Base-by-base conservation (phyloP, 1,140 invertebrate genomes). In the Zaprionus tsacasi region DNA sequence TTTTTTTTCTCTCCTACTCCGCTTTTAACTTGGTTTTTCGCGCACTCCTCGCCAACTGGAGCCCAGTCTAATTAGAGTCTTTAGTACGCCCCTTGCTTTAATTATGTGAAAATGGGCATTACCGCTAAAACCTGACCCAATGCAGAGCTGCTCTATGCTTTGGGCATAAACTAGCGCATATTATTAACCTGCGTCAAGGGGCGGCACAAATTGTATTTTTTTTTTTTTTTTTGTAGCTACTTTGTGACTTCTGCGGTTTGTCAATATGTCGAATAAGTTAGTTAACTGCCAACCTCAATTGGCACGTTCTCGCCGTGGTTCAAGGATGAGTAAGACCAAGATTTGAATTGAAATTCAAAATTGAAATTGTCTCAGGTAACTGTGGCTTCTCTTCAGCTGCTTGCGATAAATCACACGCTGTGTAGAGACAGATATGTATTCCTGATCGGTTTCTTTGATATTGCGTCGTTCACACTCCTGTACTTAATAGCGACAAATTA, bases 301-400 rank as follows among this genome's bases (percentile, higher is more conserved):
- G 83, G 83, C 83, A 87, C 83, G 83, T 87, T 87, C 83, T 87
- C 85, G 36, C 55, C 61, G 66, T 71, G 68, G 65, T 75, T 88
- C 83, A 87, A 89, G 83, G 83, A 72, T 82, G 68, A 57, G 63
- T 70, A 56, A 58, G 38, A 45, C 50, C 52, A 40, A 70, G 66
- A 78, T 73, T 66, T 60, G 11, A 64, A 57, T 58, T 66, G 25
- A 70, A 30, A 30, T 30, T 30, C 3, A 30, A 1, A 69, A 61
- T 7, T 50, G 15, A 65, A 66, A 56, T 25, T 52, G 54, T 65
- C 55, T 61, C 17, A 68, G 50, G 33, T 48, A 17, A 55, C 43
- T 68, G 56, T 15, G n/a, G 35, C 15, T 52, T 27, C 55, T 50
- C 25, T 48, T 68, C 43, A 43, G 43, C 52, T 58, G 54, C 13